phyloP scores from a whole-genome alignment of 1,140 invertebrate species.

The Halesus radiatus region DNA sequence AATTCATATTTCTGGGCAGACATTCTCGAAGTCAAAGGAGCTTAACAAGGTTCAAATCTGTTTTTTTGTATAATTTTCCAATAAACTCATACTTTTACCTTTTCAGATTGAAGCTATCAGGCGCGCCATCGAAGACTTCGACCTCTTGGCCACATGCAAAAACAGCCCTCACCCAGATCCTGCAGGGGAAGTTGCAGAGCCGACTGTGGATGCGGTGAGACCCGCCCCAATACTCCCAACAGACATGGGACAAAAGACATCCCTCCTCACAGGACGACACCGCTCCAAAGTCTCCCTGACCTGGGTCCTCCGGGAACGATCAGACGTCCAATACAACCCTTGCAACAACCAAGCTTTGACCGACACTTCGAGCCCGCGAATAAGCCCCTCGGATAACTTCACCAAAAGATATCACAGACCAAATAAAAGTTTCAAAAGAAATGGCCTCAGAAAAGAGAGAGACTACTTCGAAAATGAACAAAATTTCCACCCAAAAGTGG shows the following conservation, averaged over 20 bases:
- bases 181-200: background rate
- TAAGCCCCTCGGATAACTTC: slow-evolving; percentile 25
- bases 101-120: slow-evolving; percentile 47
- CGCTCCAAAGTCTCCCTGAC: slow-evolving; percentile 79
- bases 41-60: too few relatives aligned
- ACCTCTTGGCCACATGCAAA: slow-evolving; percentile 47
- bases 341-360: slow-evolving; percentile 36
- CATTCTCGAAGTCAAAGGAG: too few relatives aligned
- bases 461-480: slow-evolving; percentile 41
- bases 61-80: background rate
- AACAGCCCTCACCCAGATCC: slow-evolving; percentile 11
- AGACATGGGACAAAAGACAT: slow-evolving; percentile 68
- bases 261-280: slow-evolving; percentile 66
- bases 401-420: slow-evolving; percentile 33
- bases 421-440: slow-evolving; percentile 38
- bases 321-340: slow-evolving; percentile 63
- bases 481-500: background rate
- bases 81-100: background rate
- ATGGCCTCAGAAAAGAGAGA: slow-evolving; percentile 39
- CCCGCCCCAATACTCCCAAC: slow-evolving; percentile 57
- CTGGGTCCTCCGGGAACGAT: slow-evolving; percentile 76
- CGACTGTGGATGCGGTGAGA: slow-evolving; percentile 61
- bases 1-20: too few relatives aligned
- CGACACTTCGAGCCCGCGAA: slow-evolving; percentile 29
- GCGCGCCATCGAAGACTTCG: slow-evolving; percentile 45